Evolutionary conservation across 2,888 invertebrate genomes (phyloP).

Genomic region (Hydriomena furcata): DNA sequence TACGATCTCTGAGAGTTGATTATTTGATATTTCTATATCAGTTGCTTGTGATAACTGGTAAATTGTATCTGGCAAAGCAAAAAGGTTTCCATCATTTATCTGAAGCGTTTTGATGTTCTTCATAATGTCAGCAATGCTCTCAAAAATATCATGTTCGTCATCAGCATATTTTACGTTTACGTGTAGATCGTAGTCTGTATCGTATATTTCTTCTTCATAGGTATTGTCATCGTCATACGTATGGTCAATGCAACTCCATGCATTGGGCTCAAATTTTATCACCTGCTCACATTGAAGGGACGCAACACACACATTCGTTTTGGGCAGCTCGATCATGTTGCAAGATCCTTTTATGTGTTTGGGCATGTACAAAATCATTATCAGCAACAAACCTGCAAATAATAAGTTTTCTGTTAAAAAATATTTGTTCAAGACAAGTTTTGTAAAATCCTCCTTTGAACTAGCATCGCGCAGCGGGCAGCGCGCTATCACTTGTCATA

Average conservation of each 20-base stretch:
- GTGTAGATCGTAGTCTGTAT: conserved; percentile 6
- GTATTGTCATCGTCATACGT: not conserved
- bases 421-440: not conserved
- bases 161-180: conserved; percentile 5
- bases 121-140: not conserved
- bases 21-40: conserved; percentile 13
- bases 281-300: conserved; percentile 3
- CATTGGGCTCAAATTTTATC: not conserved
- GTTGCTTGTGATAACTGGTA: not conserved
- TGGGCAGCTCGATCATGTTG: not conserved
- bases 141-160: conserved; percentile 17
- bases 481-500: too few species aligned
- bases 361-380: not conserved
- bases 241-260: conserved; percentile 15
- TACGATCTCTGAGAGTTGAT: conserved; percentile 7
- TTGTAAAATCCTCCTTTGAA: too few species aligned
- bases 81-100: conserved; percentile 3
- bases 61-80: conserved; percentile 9
- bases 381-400: conserved; percentile 15
- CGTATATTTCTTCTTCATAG: not conserved
- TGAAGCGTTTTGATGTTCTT: conserved; percentile 9
- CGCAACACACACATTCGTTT: conserved; percentile 4
- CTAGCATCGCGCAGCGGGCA: too few species aligned
- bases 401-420: not conserved
- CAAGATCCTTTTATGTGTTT: conserved; percentile 10